These are phyloP conservation scores for Pentamera pediparva DNA, from an alignment of 53 echinoderm and acorn worm genomes.

Conservation along the genomic window DNA sequence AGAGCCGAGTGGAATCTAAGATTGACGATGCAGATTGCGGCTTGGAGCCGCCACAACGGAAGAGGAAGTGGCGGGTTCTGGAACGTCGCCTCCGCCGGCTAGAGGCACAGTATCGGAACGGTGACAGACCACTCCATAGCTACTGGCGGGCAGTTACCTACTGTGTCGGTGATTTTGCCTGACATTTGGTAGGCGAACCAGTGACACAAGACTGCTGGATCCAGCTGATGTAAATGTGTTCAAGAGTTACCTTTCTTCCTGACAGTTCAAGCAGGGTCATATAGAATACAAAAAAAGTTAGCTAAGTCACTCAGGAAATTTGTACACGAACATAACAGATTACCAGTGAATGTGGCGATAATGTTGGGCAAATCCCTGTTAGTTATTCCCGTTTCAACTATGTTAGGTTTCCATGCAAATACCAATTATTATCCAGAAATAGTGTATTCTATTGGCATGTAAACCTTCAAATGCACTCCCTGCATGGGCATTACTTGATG, in stretches of 20 bases:
- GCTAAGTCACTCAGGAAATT: too few relatives aligned
- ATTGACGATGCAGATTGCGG: neutral
- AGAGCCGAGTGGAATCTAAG: neutral
- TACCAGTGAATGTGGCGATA: too few relatives aligned
- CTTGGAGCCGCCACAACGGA: constrained; percentile 13
- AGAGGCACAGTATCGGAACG: constrained; percentile 24
- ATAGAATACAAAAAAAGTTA: too few relatives aligned
- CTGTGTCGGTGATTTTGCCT: constrained; percentile 10
- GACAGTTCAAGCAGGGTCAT: neutral
- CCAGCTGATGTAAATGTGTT: neutral
- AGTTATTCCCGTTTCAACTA: too few relatives aligned
- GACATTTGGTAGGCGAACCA: neutral
- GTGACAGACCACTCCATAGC: constrained; percentile 15
- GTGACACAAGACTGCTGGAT: constrained; percentile 1
- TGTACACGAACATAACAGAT: too few relatives aligned
- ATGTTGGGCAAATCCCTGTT: too few relatives aligned
- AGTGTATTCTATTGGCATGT: too few relatives aligned
- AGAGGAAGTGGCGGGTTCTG: constrained; percentile 30
- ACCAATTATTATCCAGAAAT: too few relatives aligned
- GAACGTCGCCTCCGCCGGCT: constrained; percentile 27
- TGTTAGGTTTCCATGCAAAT: too few relatives aligned
- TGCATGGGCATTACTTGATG: too few relatives aligned
- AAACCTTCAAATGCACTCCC: too few relatives aligned
- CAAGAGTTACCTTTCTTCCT: neutral
- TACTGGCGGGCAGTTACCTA: constrained; percentile 42